Conservation (phyloP, 2,113 vertebrate species). For the Gobio gobio region DNA sequence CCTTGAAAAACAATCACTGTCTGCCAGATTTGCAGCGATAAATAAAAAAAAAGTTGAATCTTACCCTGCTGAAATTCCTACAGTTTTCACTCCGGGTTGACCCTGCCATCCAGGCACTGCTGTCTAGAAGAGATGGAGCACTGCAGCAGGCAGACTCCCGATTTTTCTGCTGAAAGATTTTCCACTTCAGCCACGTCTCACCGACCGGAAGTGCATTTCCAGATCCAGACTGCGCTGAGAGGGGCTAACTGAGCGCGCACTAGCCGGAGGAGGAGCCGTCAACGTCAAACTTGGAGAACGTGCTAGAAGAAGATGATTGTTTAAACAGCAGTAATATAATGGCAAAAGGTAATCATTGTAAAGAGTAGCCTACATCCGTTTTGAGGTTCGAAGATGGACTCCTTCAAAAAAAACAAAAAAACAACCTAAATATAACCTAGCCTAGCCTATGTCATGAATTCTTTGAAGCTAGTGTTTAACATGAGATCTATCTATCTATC, state of each 20-base stretch:
- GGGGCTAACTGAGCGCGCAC: background rate
- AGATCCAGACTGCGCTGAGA: background rate
- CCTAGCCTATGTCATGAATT: background rate
- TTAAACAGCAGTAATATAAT: background rate
- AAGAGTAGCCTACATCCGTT: background rate
- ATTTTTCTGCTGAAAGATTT: constrained; percentile 31
- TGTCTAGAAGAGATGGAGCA: constrained; percentile 49
- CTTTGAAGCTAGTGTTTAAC: background rate
- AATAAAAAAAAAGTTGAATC: background rate
- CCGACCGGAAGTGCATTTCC: constrained; percentile 46
- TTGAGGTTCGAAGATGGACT: background rate
- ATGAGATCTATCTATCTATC: too few relatives aligned
- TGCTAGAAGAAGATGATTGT: background rate
- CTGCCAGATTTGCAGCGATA: background rate
- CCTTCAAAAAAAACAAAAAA: background rate
- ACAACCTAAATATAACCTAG: background rate
- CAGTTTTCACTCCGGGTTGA: constrained; percentile 74
- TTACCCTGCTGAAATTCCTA: constrained; percentile 67
- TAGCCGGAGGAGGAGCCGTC: background rate
- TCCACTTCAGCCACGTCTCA: constrained; percentile 78
- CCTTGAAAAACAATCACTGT: background rate
- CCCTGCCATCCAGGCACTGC: constrained; percentile 84
- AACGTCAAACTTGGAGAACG: background rate
- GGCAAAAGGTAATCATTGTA: background rate
- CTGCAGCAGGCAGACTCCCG: constrained; percentile 25